phyloP scores from a whole-genome alignment of 1,140 invertebrate species.

The Ceratitis capitata region DNA sequence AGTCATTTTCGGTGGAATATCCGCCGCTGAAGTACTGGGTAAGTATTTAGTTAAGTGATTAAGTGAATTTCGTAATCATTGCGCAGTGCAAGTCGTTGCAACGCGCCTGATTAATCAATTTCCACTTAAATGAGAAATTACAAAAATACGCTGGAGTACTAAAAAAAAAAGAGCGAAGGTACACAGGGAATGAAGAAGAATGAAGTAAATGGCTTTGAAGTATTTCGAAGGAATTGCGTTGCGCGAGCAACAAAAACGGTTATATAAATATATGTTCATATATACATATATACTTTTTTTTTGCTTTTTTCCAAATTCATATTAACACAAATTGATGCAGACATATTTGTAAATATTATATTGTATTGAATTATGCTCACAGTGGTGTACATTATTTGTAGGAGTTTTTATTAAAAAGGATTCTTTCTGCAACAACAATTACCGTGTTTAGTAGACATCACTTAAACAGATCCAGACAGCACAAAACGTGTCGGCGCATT shows the following conservation, averaged over 20 bases:
- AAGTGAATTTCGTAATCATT: not conserved
- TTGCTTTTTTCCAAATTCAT: not conserved
- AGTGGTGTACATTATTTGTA: not conserved
- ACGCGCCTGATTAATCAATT: constrained; percentile 25
- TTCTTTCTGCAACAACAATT: constrained; percentile 1
- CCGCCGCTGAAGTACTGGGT: no score
- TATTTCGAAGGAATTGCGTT: not conserved
- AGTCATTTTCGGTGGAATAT: constrained; percentile 29
- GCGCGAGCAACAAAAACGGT: not conserved
- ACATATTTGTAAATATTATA: constrained; percentile 14
- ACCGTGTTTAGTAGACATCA: not conserved
- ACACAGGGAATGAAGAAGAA: not conserved
- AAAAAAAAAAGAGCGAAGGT: not conserved
- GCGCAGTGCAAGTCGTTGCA: not conserved
- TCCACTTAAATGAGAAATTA: constrained; percentile 35
- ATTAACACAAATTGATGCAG: not conserved
- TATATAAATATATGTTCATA: no score
- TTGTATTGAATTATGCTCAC: not conserved
- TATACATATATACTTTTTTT: not conserved
- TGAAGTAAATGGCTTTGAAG: not conserved
- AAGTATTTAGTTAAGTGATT: constrained; percentile 35
- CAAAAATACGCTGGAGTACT: not conserved
- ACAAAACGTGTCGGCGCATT: constrained; percentile 9
- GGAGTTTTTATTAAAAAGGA: not conserved
- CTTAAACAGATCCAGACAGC: not conserved